Evolutionary conservation across 2,888 invertebrate species (phyloP), one percentile per base, ranked within the genome.

Genomic region (Tetropium fuscum): DNA sequence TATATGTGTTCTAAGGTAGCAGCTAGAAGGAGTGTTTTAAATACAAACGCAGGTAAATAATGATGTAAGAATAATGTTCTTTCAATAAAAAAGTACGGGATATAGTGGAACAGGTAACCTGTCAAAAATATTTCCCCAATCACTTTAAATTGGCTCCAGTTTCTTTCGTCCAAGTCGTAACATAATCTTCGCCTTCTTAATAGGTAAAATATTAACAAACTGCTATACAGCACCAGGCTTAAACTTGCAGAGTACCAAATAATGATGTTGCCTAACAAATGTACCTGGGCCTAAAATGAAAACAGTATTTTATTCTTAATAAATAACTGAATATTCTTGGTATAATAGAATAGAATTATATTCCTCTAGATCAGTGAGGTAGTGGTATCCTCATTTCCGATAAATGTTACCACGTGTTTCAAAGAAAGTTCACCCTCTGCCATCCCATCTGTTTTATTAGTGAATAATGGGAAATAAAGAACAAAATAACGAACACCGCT

Each of bases 61-160:
- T 97, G 94, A 81, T 98, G 97, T 57, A 98, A 84, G 79, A 98
- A 98, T 32, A 97, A 83, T 0, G 95, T 96, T 53, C 93, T 86
- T 71, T 98, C 97, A 60, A 94, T 87, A 75, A 96, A 93, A 82
- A 95, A 93, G 79, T 93, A 96, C 0, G 97, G 97, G 58, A 97
- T 75, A 75, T 91, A 97, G 79, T 97, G 94, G 18, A 95, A 82
- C 63, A 93, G 83, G 79, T 95, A 98, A 2, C 96, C 97, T 18
- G 87, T 81, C 57, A 95, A 86, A 47, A 95, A 87, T 51, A 95
- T 85, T 77, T 89, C 89, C n/a, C 93, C 94, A 13, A 89, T 87
- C 19, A 86, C 83, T 40, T 87, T 81, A 78, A 94, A 94, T 59
- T 87, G 87, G 15, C 85, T 79, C 88, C 91, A 90, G 40, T 87